Percentiles rank a stretch among this genome's conserved stretches.
These are phyloP conservation scores for Diprion similis DNA, from an alignment of 1,140 invertebrate species.

Conservation along the genomic window DNA sequence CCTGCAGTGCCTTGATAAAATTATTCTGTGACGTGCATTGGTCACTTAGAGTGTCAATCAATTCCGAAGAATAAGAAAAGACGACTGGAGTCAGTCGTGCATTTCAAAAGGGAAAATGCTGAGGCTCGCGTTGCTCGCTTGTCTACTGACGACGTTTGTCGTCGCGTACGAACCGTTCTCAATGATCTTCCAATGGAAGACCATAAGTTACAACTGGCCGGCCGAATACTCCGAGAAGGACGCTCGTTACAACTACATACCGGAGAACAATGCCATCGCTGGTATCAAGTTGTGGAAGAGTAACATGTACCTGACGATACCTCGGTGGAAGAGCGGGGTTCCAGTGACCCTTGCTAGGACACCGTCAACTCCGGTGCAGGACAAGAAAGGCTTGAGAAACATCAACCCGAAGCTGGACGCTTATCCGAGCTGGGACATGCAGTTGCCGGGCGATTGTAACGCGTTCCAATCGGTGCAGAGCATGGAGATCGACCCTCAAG, in stretches of 20 bases:
- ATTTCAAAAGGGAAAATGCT: not conserved
- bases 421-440: constrained; percentile 73
- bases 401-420: constrained; percentile 69
- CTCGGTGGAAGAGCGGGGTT: constrained; percentile 70
- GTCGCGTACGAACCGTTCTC: constrained; percentile 54
- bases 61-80: too few species aligned
- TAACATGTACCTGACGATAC: constrained; percentile 69
- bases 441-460: constrained; percentile 66
- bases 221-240: constrained; percentile 50
- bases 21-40: too few species aligned
- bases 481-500: constrained; percentile 72
- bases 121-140: constrained; percentile 36
- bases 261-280: constrained; percentile 68
- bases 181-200: constrained; percentile 59
- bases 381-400: constrained; percentile 33
- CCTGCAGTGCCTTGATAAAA: too few species aligned
- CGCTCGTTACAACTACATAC: constrained; percentile 64
- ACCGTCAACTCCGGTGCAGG: constrained; percentile 50
- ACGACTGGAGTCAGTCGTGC: too few species aligned
- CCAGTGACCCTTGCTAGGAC: constrained; percentile 71
- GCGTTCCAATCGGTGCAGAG: constrained; percentile 75
- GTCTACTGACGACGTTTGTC: constrained; percentile 60
- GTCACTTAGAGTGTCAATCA: too few species aligned
- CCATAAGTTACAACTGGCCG: constrained; percentile 53
- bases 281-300: constrained; percentile 71